A percentile compares a stretch with the other conserved stretches of the same genome.
Conservation (phyloP, 2,888 invertebrate genomes). For the Meta bourneti region DNA sequence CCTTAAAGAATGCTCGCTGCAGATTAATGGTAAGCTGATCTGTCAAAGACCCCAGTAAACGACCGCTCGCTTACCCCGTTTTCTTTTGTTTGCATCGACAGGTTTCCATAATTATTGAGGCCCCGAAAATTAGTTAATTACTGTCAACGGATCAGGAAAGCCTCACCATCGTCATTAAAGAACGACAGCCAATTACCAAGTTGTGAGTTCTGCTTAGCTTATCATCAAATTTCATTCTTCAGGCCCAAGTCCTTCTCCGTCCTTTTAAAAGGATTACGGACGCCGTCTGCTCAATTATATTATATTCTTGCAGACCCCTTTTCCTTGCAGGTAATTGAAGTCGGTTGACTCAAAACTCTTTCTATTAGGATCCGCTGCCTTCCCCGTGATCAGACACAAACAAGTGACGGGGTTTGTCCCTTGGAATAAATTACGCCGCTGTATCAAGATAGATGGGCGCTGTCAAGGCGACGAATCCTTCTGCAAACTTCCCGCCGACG, state of each 20-base stretch:
- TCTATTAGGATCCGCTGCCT: conserved; percentile 64
- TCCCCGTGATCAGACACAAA: conserved; percentile 52
- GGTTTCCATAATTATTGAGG: conserved; percentile 73
- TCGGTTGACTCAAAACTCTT: conserved; percentile 72
- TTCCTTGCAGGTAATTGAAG: conserved; percentile 74
- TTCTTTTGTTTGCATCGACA: conserved; percentile 70
- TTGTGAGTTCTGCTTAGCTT: conserved; percentile 75
- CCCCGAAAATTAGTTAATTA: conserved; percentile 70
- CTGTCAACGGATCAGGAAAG: conserved; percentile 70
- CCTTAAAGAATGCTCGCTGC: conserved; percentile 34
- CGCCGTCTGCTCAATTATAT: conserved; percentile 71
- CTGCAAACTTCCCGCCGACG: conserved; percentile 44
- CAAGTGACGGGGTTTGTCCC: conserved; percentile 74
- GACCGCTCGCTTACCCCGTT: conserved; percentile 29
- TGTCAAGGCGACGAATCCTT: conserved; percentile 66
- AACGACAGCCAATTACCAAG: conserved; percentile 74
- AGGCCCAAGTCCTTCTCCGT: conserved; percentile 2
- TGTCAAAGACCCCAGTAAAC: conserved; percentile 57
- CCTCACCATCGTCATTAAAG: conserved; percentile 72
- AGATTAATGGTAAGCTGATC: conserved; percentile 63
- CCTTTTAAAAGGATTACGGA: conserved; percentile 64
- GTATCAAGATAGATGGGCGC: conserved; percentile 75
- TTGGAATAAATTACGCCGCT: conserved; percentile 72
- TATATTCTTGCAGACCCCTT: conserved; percentile 66
- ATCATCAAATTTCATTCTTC: conserved; percentile 76